Base-by-base conservation (phyloP, 2,797 vertebrate genomes). In the Notolepis coatsorum region DNA sequence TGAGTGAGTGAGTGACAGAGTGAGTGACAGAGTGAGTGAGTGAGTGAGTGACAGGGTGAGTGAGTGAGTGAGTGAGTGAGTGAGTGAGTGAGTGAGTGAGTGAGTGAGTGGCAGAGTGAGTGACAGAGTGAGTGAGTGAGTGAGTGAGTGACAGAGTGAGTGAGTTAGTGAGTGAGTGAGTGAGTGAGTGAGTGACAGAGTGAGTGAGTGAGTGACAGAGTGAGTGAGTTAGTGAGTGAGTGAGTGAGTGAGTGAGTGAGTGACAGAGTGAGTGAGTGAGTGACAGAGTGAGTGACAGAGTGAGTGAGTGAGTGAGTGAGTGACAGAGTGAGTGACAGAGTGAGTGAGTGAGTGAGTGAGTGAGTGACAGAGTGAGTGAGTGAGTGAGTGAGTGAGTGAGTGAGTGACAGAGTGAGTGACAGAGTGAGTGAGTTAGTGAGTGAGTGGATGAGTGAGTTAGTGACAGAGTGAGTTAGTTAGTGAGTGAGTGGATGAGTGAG, bases 241-340 rank as follows among this genome's bases (percentile, higher is more conserved):
- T n/a, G n/a, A n/a, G n/a, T n/a, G n/a, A n/a, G n/a, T n/a, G n/a
- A n/a, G n/a, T n/a, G n/a, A n/a, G n/a, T n/a, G n/a, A n/a, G n/a
- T n/a, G n/a, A n/a, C n/a, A n/a, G n/a, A n/a, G 46, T 41, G 57
- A 21, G 23, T 39, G 47, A 24, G 13, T 55, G 51, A 12, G 31
- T 8, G 31, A 6, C 2, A 6, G 31, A 6, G 13, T 7, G 5
- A 12, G 39, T 13, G n/a, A 17, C 7, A 3, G 20, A 1, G 17
- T n/a, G 7, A 42, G 39, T 17, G 15, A 42, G 5, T 17, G 7
- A 8, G 39, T n/a, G 15, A 42, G 39, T 18, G 6, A 21, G 49
- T 35, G 49, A 33, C 5, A 20, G 8, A 50, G 18, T n/a, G 48
- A 17, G 13, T 6, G 3, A 12, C 4, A 13, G n/a, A 10, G 23